Evolutionary conservation across 2,888 invertebrate species (phyloP).

Genomic region (Linyphia triangularis): DNA sequence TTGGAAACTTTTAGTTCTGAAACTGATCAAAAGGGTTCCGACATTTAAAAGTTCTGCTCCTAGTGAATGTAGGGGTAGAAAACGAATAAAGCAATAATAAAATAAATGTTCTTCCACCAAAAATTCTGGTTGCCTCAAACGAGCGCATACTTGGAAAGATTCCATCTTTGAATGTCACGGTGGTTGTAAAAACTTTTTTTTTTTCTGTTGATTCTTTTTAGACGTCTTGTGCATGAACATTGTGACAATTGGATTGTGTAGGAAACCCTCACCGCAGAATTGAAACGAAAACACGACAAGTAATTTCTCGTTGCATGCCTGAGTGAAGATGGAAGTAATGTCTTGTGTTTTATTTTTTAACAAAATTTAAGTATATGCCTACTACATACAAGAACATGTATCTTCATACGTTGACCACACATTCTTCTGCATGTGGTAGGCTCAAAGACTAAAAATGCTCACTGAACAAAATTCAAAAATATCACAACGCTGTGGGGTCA

Average conservation of each 20-base stretch:
- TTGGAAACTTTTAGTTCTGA: no score
- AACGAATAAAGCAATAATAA: conserved; percentile 41
- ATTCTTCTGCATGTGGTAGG: no score
- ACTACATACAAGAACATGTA: no score
- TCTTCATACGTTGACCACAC: no score
- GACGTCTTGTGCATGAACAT: background rate
- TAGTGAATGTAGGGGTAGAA: conserved; percentile 43
- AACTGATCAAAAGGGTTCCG: no score
- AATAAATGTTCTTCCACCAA: conserved; percentile 39
- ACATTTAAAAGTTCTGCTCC: conserved; percentile 34
- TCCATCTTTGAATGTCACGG: conserved; percentile 60
- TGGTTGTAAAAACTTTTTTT: conserved; percentile 58
- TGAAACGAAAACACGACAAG: background rate
- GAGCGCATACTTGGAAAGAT: conserved; percentile 59
- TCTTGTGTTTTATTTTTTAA: no score
- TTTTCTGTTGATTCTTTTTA: conserved; percentile 55
- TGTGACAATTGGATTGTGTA: conserved; percentile 37
- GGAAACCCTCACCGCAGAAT: background rate
- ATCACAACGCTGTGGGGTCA: no score
- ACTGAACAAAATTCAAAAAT: no score
- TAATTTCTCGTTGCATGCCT: background rate
- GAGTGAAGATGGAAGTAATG: no score
- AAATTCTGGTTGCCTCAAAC: conserved; percentile 23
- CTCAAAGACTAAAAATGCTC: no score
- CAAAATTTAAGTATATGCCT: no score